These are phyloP conservation scores for Mesitornis unicolor DNA, from an alignment of 2,113 vertebrate genomes.

Conservation along the genomic window DNA sequence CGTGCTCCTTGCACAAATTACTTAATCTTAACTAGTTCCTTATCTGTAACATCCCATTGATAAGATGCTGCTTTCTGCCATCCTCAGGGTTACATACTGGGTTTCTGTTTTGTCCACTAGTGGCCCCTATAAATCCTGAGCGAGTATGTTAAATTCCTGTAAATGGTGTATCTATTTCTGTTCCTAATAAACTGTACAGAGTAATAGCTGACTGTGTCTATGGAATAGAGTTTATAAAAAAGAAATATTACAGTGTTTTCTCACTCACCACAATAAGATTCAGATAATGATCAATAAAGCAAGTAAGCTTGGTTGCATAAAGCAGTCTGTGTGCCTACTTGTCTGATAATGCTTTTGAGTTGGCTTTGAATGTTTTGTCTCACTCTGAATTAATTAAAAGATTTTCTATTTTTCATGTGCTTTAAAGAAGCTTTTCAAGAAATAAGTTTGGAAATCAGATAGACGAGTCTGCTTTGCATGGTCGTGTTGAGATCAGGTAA, in stretches of 20 bases:
- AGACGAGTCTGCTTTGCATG: not conserved
- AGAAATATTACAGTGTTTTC: not conserved
- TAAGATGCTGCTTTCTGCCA: not conserved
- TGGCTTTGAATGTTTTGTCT: not conserved
- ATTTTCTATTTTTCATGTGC: not conserved
- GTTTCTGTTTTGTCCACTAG: not conserved
- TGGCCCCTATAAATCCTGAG: not conserved
- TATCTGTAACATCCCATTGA: not conserved
- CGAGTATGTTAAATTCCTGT: not conserved
- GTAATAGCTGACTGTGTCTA: not conserved
- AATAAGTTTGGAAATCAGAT: not conserved
- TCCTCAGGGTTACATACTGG: not conserved
- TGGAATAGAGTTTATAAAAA: not conserved
- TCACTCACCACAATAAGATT: not conserved
- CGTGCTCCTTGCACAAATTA: not conserved
- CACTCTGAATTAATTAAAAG: not conserved
- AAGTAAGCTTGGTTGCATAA: not conserved
- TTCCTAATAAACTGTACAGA: not conserved
- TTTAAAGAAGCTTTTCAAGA: not conserved
- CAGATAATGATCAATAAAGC: not conserved
- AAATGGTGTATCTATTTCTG: not conserved
- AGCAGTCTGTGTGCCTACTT: fast-evolving
- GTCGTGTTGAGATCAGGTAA: not conserved
- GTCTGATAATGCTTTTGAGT: not conserved
- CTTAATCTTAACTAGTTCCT: not conserved